Conservation (phyloP, 2,113 vertebrate species). For the Sclerurus mexicanus region DNA sequence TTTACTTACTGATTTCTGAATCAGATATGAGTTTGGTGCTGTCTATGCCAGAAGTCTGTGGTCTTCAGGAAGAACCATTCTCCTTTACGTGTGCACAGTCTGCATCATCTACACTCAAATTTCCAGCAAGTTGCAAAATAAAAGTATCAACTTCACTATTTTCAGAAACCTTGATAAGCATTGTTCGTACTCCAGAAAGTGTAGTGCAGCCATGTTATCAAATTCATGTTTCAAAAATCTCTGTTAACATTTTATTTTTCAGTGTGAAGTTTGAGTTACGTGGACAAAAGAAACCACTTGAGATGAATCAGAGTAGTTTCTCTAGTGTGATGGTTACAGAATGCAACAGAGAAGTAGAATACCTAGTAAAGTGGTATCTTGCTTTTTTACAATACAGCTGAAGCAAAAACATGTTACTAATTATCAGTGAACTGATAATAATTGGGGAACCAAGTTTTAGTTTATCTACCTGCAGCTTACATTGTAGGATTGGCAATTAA, state of each 20-base stretch:
- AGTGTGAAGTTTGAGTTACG: neutral
- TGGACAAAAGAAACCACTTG: neutral
- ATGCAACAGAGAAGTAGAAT: neutral
- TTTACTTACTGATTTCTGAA: neutral
- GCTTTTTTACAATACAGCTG: neutral
- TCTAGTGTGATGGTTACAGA: neutral
- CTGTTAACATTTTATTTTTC: neutral
- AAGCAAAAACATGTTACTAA: neutral
- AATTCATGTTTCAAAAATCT: neutral
- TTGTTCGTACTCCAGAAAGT: neutral
- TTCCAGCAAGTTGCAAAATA: neutral
- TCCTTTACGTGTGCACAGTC: neutral
- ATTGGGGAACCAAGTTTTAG: neutral
- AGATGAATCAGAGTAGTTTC: neutral
- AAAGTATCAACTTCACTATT: neutral
- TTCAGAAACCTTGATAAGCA: neutral
- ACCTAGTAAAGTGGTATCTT: neutral
- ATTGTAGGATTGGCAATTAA: neutral
- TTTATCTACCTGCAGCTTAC: neutral
- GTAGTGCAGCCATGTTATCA: neutral
- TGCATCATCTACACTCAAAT: neutral
- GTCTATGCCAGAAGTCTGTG: fast-evolving
- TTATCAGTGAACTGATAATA: neutral
- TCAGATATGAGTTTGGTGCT: neutral
- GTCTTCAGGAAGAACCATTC: neutral